phyloP scores from a whole-genome alignment of 2,113 vertebrate genomes.

The Morone chrysops region DNA sequence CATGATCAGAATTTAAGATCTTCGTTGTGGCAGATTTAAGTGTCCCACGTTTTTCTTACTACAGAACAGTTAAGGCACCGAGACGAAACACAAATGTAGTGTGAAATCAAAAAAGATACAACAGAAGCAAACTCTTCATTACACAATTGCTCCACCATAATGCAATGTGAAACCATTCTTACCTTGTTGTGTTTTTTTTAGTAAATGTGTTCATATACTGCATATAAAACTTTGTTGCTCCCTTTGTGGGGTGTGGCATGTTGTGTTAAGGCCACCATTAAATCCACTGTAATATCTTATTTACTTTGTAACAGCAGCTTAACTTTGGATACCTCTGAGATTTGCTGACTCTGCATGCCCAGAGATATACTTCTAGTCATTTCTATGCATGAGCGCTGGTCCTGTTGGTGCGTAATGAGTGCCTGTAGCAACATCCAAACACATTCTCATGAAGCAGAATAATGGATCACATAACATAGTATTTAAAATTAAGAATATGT shows the following conservation, averaged over 20 bases:
- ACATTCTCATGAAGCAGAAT: background rate
- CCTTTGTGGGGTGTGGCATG: background rate
- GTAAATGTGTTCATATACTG: background rate
- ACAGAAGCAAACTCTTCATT: background rate
- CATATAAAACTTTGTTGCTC: background rate
- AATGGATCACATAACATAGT: slow-evolving; percentile 3
- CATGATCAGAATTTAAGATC: background rate
- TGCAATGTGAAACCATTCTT: background rate
- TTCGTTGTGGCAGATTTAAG: background rate
- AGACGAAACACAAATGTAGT: slow-evolving; percentile 7
- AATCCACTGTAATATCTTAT: background rate
- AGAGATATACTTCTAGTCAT: slow-evolving; percentile 35
- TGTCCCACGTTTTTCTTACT: background rate
- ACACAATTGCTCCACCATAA: background rate
- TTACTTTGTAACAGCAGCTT: background rate
- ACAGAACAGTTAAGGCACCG: background rate
- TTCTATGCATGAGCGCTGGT: slow-evolving; percentile 42
- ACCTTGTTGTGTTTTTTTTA: background rate
- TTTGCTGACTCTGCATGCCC: slow-evolving; percentile 41
- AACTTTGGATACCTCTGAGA: slow-evolving; percentile 17
- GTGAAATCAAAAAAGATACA: slow-evolving; percentile 24
- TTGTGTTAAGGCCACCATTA: too few relatives aligned
- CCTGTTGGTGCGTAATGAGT: slow-evolving; percentile 44
- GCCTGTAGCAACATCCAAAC: slow-evolving; percentile 27
- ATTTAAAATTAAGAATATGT: slow-evolving; percentile 26